Evolutionary conservation across 2,113 vertebrate species (phyloP).

Genomic region (Tapirus terrestris): DNA sequence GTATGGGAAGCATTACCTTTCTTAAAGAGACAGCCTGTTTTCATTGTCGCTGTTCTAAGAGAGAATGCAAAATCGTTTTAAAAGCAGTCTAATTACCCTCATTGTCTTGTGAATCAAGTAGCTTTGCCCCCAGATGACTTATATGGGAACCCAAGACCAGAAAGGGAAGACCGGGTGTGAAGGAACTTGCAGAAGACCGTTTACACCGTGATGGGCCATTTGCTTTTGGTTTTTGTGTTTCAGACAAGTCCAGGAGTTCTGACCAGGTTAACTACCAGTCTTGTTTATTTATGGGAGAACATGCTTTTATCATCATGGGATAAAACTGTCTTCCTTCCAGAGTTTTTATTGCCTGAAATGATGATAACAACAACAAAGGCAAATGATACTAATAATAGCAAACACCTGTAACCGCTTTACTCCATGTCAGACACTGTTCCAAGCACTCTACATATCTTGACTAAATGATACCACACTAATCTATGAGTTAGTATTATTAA

Average conservation of each 20-base stretch:
- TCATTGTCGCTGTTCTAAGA: background rate
- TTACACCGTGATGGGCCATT: background rate
- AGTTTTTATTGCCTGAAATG: constrained; percentile 7
- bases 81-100: constrained; percentile 25
- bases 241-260: background rate
- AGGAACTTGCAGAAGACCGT: background rate
- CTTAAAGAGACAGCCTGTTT: constrained; percentile 28
- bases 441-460: background rate
- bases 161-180: background rate
- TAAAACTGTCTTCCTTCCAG: constrained; percentile 7
- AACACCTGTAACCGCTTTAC: background rate
- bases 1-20: background rate
- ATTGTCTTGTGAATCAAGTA: background rate
- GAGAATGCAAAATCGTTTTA: constrained; percentile 47
- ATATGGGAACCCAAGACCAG: background rate
- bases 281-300: background rate
- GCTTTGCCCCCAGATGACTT: constrained; percentile 56
- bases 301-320: constrained; percentile 2
- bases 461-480: background rate
- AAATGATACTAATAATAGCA: background rate
- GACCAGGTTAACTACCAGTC: background rate
- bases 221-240: constrained; percentile 25
- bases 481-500: background rate
- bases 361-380: background rate
- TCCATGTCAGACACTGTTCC: background rate